These are phyloP conservation scores for Deilephila porcellus DNA, from an alignment of 2,888 invertebrate species.

Conservation along the genomic window DNA sequence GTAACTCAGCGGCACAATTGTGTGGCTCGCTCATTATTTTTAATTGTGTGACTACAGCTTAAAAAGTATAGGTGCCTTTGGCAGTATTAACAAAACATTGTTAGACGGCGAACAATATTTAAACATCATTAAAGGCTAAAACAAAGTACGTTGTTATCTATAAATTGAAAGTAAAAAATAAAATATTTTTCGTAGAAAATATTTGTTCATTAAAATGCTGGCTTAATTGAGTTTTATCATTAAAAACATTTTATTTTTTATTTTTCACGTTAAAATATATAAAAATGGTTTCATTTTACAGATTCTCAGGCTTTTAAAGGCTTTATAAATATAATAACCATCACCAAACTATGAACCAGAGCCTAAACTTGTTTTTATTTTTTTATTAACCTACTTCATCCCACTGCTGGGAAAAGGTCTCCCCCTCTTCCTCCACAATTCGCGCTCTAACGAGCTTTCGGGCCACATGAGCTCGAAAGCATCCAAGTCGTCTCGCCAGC, in stretches of 20 bases:
- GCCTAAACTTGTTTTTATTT: no score
- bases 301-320: background rate
- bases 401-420: no score
- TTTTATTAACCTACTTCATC: no score
- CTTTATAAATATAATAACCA: background rate
- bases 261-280: background rate
- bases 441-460: no score
- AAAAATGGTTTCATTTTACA: no score
- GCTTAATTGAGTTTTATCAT: no score
- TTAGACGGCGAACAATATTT: background rate
- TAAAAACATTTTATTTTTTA: background rate
- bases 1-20: background rate
- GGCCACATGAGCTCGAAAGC: no score
- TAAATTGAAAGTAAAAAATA: background rate
- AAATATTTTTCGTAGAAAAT: no score
- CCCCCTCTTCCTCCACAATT: no score
- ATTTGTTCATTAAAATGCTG: no score
- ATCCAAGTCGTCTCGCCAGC: no score
- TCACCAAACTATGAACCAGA: background rate
- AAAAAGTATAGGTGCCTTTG: background rate
- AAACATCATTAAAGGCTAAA: background rate
- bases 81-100: background rate
- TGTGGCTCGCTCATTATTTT: slow-evolving; percentile 19
- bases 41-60: background rate
- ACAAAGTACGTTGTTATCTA: background rate